Evolutionary conservation across 2,797 vertebrate species (phyloP), one percentile per base, ranked within the genome.

Genomic region (Phaenicophaeus curvirostris): DNA sequence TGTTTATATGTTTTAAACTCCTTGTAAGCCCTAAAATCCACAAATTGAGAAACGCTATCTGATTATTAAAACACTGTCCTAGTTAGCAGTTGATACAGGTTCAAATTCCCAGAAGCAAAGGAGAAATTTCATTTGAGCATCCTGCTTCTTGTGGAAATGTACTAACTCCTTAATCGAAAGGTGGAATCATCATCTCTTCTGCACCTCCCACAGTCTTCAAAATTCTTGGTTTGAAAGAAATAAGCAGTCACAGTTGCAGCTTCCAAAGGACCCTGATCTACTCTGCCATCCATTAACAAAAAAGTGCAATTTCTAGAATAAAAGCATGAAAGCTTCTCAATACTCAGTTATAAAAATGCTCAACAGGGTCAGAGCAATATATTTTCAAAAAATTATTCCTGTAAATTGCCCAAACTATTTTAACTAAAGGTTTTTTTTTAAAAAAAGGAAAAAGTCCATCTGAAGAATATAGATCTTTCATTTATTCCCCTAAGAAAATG

Each of bases 61-160:
- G 28, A 74, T 74, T 83, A 79, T 66, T 85, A 57, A 85, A 82
- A 50, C 31, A 50, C 10, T 17, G 20, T 58, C 33, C 33, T 92
- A 51, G 11, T 83, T 77, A 78, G 50, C 68, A 71, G 44, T 2
- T 83, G n/a, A 71, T 15, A 24, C 8, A 27, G 16, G 33, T 53
- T 93, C 61, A 65, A 74, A 85, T 39, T 83, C 79, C 68, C 75
- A 92, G 30, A 92, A 71, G 44, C 31, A 89, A 86, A 77, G 24
- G 59, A 85, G 46, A 89, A 93, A 67, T 46, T 27, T 39, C 46
- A 87, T 68, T 75, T 81, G 53, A 25, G 74, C 20, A 50, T 65
- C 68, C 33, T 59, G 19, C 17, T 48, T 74, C 63, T 85, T 6
- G 0, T 6, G 24, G 42, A 87, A 87, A 77, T 48, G 19, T 58